Base-by-base conservation (phyloP, 2,113 vertebrate species). In the Lampris incognitus region DNA sequence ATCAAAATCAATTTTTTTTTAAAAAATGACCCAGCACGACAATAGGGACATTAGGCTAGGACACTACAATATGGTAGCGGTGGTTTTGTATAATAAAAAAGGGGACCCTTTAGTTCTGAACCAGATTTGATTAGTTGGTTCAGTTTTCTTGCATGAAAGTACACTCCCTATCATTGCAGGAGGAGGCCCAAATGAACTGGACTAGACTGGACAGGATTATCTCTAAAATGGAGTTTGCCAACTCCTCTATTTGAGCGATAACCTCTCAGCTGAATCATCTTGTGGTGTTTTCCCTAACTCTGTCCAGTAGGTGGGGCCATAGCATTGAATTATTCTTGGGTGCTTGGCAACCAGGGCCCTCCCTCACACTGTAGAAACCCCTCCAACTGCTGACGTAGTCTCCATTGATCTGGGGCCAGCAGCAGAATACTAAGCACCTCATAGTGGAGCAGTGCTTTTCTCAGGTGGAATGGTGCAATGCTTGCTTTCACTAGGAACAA, bases 301-400 rank as follows among this genome's bases (percentile, higher is more conserved):
- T 46, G 39, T 69, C 85, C 93, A 92, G 81, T 66, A 93, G 94
- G 80, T 90, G 94, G 92, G 63, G 87, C 85, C 77, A 46, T 86
- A 66, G 66, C 76, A 72, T 39, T 61, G 69, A 71, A 77, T 59
- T 76, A 44, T 3, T 4, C 1, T 9, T 63, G 42, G 36, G 54
- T 76, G 9, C 51, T 61, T 42, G 48, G n/a, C 60, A 66, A 69
- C 11, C 2, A 4, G 73, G 85, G 78, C 59, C 24, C 79, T 74
- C 70, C 69, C 82, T 78, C 75, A 60, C 75, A 76, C 63, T 66
- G 71, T 84, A 91, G 87, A 91, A 91, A 88, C 81, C 82, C 90
- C 85, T 88, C 66, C 73, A 74, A 81, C 85, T 83, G 83, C 79
- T 88, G 89, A 91, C 78, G 83, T 89, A 81, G 72, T 82, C 88